Conservation (phyloP, 2,113 vertebrate species). For the Campylorhamphus procurvoides region DNA sequence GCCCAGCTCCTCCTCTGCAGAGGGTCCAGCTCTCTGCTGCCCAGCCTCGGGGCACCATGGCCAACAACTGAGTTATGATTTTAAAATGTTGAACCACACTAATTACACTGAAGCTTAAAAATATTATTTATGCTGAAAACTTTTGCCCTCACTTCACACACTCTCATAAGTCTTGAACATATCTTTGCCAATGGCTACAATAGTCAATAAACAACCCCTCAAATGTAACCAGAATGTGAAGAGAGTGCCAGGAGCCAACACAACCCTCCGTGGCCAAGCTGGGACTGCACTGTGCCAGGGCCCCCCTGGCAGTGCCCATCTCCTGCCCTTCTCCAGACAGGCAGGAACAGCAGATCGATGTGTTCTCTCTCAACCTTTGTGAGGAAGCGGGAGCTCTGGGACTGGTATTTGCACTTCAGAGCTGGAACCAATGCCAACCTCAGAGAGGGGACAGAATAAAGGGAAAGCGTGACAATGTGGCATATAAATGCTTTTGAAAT, state of each 20-base stretch:
- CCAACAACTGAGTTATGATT: not conserved
- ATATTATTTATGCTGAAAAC: not conserved
- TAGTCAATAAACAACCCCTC: not conserved
- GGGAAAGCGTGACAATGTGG: not conserved
- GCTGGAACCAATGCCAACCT: not conserved
- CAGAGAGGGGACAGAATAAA: not conserved
- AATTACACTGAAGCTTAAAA: not conserved
- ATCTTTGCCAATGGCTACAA: not conserved
- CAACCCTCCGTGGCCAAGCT: not conserved
- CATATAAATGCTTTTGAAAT: not conserved
- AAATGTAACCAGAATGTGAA: not conserved
- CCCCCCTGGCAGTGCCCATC: not conserved
- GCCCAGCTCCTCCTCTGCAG: accelerated
- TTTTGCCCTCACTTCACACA: not conserved
- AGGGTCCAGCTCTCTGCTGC: not conserved
- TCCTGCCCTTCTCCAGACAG: not conserved
- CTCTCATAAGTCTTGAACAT: accelerated
- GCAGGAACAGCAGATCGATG: not conserved
- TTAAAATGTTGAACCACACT: not conserved
- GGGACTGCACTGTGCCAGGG: not conserved
- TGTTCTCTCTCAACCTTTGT: slow-evolving; percentile 1
- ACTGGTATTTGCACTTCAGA: not conserved
- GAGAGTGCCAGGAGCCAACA: not conserved
- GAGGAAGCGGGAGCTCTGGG: not conserved
- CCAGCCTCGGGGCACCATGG: not conserved